Percentiles rank a stretch among this genome's conserved stretches.
Evolutionary conservation across 2,888 invertebrate genomes (phyloP).

Genomic region (Volucella bombylans): DNA sequence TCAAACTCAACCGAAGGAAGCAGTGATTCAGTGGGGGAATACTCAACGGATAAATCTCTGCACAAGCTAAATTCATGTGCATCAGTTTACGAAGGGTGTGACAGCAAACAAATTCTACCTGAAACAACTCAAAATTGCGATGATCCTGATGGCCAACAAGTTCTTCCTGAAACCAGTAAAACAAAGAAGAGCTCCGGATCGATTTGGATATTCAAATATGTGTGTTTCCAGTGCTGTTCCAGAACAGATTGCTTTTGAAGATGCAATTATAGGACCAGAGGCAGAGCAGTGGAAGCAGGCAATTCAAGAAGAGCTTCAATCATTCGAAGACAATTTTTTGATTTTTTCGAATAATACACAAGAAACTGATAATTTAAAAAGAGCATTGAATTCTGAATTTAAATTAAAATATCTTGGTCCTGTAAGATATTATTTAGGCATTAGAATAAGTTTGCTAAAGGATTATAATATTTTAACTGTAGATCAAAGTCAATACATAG

Average conservation of each 20-base stretch:
- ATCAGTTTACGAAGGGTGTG: too few species aligned
- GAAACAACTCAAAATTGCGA: neutral
- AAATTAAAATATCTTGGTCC: too few species aligned
- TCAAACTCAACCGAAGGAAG: conserved; percentile 74
- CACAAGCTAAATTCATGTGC: neutral
- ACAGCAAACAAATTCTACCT: too few species aligned
- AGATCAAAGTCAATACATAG: conserved; percentile 27
- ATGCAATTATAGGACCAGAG: too few species aligned
- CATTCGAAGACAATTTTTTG: too few species aligned
- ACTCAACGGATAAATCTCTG: conserved; percentile 1
- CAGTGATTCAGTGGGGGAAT: conserved; percentile 58
- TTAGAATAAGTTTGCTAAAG: conserved; percentile 1
- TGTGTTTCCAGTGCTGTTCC: conserved; percentile 11
- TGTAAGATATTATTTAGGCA: neutral
- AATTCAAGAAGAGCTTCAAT: too few species aligned
- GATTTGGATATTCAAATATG: conserved; percentile 1
- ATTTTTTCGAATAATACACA: too few species aligned
- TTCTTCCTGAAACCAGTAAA: neutral
- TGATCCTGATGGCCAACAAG: neutral
- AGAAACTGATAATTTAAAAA: too few species aligned
- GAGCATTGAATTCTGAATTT: too few species aligned
- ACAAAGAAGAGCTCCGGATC: conserved; percentile 8
- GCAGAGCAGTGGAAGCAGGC: too few species aligned
- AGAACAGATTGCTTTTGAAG: neutral
- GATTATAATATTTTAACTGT: conserved; percentile 16